Percentiles rank a stretch among this genome's conserved stretches.
These are phyloP conservation scores for Phyllostomus discolor DNA, from an alignment of 2,113 vertebrate genomes.

Conservation along the genomic window DNA sequence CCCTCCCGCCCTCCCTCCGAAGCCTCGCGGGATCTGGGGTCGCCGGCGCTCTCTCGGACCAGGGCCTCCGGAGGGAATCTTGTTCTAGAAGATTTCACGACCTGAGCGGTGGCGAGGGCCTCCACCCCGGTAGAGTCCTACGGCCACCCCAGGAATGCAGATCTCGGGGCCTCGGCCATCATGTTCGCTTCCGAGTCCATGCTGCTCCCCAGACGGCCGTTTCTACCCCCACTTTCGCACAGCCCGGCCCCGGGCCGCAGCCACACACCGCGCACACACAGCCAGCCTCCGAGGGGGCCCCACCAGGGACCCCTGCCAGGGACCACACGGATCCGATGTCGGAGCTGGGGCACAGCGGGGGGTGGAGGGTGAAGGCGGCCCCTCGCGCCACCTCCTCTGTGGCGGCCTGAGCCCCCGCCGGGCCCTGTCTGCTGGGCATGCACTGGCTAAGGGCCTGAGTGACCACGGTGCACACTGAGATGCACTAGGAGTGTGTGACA, in stretches of 20 bases:
- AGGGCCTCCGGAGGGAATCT: background rate
- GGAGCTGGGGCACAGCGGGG: fast-evolving
- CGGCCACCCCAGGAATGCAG: background rate
- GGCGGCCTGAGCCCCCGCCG: fast-evolving
- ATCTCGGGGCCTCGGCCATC: fast-evolving
- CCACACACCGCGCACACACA: fast-evolving
- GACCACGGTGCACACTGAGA: fast-evolving
- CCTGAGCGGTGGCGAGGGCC: background rate
- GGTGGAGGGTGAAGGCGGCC: no score
- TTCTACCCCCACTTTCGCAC: fast-evolving
- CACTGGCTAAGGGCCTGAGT: fast-evolving
- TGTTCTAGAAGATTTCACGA: background rate
- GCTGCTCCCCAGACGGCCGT: background rate
- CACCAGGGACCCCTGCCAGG: background rate
- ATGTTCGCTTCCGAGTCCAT: fast-evolving
- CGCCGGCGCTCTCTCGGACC: background rate
- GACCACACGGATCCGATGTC: background rate
- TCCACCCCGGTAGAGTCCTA: background rate
- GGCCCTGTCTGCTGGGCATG: fast-evolving
- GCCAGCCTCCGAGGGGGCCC: background rate
- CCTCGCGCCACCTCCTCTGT: fast-evolving
- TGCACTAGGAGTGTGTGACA: fast-evolving
- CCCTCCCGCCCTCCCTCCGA: background rate
- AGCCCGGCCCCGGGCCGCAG: background rate
- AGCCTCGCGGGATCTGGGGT: background rate